These are phyloP conservation scores for Thera britannica DNA, from an alignment of 2,888 invertebrate species.

Conservation along the genomic window DNA sequence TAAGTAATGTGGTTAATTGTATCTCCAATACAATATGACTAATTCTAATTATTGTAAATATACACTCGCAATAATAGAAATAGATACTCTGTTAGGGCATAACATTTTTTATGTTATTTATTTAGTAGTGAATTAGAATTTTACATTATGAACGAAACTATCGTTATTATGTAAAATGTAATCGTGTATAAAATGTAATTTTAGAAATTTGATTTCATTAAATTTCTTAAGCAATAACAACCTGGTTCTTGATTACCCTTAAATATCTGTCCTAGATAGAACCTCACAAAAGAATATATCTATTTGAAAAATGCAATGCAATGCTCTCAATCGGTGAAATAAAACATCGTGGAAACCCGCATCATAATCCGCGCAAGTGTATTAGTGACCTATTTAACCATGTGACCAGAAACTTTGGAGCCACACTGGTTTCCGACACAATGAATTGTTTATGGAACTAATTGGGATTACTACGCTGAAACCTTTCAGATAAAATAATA, in stretches of 20 bases:
- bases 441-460: too few species aligned
- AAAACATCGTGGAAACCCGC: too few species aligned
- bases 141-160: slow-evolving; percentile 64
- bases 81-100: slow-evolving; percentile 66
- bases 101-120: slow-evolving; percentile 73
- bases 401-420: too few species aligned
- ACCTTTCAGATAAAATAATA: too few species aligned
- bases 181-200: slow-evolving; percentile 82
- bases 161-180: slow-evolving; percentile 73
- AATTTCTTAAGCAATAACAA: slow-evolving; percentile 73
- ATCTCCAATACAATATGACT: slow-evolving; percentile 62
- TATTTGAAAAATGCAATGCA: too few species aligned
- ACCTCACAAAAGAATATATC: too few species aligned
- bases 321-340: too few species aligned
- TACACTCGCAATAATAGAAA: slow-evolving; percentile 78
- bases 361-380: too few species aligned
- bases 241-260: background rate
- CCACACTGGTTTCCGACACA: too few species aligned
- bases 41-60: slow-evolving; percentile 67
- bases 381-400: too few species aligned
- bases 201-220: slow-evolving; percentile 82
- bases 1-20: slow-evolving; percentile 69
- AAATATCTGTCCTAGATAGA: too few species aligned
- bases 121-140: slow-evolving; percentile 72
- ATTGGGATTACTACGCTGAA: too few species aligned